Percentiles rank a stretch among this genome's conserved stretches.
phyloP scores from a whole-genome alignment of 37 sponge, comb jelly and placozoan genomes.

The Crambe crambe region DNA sequence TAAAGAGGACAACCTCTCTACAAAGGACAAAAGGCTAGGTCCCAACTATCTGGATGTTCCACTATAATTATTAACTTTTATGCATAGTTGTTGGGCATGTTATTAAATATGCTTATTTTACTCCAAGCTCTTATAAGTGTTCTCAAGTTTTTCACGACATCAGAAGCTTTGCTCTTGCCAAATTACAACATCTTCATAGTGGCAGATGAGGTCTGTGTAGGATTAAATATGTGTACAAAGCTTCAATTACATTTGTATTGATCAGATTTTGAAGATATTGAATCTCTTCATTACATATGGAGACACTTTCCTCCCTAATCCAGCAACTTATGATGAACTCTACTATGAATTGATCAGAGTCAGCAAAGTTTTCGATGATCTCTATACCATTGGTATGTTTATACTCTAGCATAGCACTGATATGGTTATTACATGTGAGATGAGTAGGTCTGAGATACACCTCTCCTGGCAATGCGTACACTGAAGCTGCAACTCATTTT shows the following conservation, averaged over 20 bases:
- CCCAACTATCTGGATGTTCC: not conserved
- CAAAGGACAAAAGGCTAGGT: too few relatives aligned
- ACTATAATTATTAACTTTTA: too few relatives aligned
- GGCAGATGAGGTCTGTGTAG: slow-evolving; percentile 45
- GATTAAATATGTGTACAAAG: not conserved
- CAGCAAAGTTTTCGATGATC: slow-evolving; percentile 78
- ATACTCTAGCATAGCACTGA: not conserved
- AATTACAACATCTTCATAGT: slow-evolving; percentile 61
- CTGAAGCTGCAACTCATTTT: slow-evolving; percentile 28
- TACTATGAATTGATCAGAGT: slow-evolving; percentile 95
- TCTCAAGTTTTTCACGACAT: slow-evolving; percentile 66
- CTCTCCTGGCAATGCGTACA: slow-evolving; percentile 5
- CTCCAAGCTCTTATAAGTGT: slow-evolving; percentile 67
- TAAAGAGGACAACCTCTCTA: too few relatives aligned
- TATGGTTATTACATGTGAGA: not conserved
- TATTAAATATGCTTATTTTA: not conserved
- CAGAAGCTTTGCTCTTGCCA: slow-evolving; percentile 63
- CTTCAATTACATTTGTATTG: not conserved
- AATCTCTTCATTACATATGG: slow-evolving; percentile 99
- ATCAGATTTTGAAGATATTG: slow-evolving; percentile 80
- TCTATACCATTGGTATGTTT: slow-evolving; percentile 66
- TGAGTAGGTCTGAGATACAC: slow-evolving; percentile 36
- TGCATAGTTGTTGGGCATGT: not conserved
- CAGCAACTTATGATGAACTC: slow-evolving; percentile 90
- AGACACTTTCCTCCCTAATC: slow-evolving; percentile 96